Evolutionary conservation across 2,797 vertebrate genomes (phyloP), one percentile per base, ranked within the genome.

Genomic region (Heliangelus exortis): DNA sequence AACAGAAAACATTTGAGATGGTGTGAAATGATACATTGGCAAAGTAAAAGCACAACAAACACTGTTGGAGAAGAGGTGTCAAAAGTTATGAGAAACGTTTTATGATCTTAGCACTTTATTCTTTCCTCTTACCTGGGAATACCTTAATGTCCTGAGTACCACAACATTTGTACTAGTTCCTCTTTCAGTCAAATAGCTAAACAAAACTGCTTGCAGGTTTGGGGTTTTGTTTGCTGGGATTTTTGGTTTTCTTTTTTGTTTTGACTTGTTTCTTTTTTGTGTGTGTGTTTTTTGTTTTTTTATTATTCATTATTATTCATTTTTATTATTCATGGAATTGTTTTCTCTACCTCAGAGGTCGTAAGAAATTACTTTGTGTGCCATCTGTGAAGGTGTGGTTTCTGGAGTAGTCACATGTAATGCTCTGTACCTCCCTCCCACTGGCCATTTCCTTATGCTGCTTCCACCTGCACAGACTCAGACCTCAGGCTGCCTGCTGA

Each of bases 361-460:
- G 34, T 36, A 50, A 41, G 47, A 53, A 78, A 68, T 71, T 8
- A 10, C 1, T 33, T 22, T 78, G 39, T 45, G 9, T 68, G 34
- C 66, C 20, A 21, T 55, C 66, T 75, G 66, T 53, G 69, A 39
- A 88, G n/a, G 50, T 72, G 36, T 71, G 67, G 87, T 62, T 78
- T 81, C 84, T 89, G 78, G 31, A 75, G 58, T 4, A 34, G 50
- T 34, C 61, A 62, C 57, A 55, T 4, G 1, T n/a, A 43, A 50
- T 0, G 3, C 54, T 7, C 63, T 79, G 41, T 36, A 50, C 18
- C 22, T 84, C 16, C 45, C 25, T 86, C 50, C 57, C 66, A n/a
- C 77, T 48, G 84, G 12, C 33, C 31, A 10, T 78, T 78, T 84
- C 41, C 31, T 86, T 34, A 3, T 5, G 11, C 23, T 0, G 0